phyloP scores from a whole-genome alignment of 2,797 vertebrate genomes.

The Cercopithecus petaurista region DNA sequence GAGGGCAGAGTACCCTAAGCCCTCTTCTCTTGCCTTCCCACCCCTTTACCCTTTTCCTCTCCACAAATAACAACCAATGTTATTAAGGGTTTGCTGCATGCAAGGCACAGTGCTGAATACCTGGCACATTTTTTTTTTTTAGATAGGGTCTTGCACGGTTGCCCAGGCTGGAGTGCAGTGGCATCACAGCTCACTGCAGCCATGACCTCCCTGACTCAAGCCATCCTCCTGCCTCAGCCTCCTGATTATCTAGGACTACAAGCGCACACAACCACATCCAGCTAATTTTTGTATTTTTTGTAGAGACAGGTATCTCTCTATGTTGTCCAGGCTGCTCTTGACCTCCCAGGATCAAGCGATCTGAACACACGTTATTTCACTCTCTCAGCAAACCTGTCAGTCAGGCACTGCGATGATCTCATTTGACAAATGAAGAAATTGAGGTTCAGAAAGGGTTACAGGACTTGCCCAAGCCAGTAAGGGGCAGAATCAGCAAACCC shows the following conservation, averaged over 20 bases:
- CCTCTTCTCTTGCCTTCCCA: background rate
- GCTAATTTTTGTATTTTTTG: background rate
- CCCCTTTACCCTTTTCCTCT: background rate
- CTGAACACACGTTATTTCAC: background rate
- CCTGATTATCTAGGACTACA: background rate
- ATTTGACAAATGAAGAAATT: background rate
- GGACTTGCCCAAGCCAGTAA: background rate
- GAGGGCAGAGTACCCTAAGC: background rate
- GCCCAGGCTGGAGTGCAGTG: background rate
- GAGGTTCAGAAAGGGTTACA: background rate
- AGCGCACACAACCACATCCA: background rate
- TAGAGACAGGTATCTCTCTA: background rate
- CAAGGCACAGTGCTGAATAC: background rate
- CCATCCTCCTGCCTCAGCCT: background rate
- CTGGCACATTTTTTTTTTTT: background rate
- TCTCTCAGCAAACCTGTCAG: background rate
- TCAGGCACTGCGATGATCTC: background rate
- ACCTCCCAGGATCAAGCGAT: background rate
- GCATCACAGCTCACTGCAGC: background rate
- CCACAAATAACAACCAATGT: background rate
- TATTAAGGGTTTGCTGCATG: background rate
- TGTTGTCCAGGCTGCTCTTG: background rate
- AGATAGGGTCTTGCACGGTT: background rate
- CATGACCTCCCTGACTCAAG: background rate
- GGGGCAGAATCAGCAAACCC: background rate